Evolutionary conservation across 2,797 vertebrate genomes (phyloP), one percentile per base, ranked within the genome.

Genomic region (Pachyuromys duprasi): DNA sequence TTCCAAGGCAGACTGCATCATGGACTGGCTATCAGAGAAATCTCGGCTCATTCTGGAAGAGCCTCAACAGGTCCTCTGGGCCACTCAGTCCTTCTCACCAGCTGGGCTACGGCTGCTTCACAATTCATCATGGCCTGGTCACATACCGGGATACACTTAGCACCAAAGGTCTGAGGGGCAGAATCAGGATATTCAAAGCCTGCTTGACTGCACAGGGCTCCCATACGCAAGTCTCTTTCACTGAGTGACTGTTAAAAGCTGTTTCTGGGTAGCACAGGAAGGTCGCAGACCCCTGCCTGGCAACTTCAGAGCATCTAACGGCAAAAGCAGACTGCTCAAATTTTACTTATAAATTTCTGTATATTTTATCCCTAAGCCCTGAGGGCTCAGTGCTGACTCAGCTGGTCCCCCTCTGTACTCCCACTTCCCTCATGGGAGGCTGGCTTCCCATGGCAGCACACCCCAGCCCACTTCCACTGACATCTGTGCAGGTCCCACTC

Each of bases 301-400:
- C 63, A 83, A 22, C 89, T 53, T 60, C 90, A 55, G 42, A 82
- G 70, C 18, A 26, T 24, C 42, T 89, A 57, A 49, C 74, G 14
- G 62, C 49, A 70, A 84, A 39, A 80, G 20, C 15, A 45, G 87
- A 95, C 26, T 24, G n/a, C 4, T 62, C 14, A 7, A 8, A 8
- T 82, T 70, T 72, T 60, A 26, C 82, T 93, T 70, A 84, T 31
- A 82, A 65, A 36, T 53, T 72, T 93, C 69, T 31, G 55, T 90
- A 8, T 45, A 22, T 86, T 72, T 80, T 53, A 28, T 70, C 70
- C 11, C 39, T 14, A 74, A 60, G n/a, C 31, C 8, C n/a, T 33
- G 78, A 57, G 26, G 31, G 13, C 11, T 36, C 31, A 36, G 28
- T 84, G 39, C 20, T n/a, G 36, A 39, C 0, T 53, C 42, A 49